Conservation (phyloP, 2,888 invertebrate species). For the Dasypogon diadema region DNA sequence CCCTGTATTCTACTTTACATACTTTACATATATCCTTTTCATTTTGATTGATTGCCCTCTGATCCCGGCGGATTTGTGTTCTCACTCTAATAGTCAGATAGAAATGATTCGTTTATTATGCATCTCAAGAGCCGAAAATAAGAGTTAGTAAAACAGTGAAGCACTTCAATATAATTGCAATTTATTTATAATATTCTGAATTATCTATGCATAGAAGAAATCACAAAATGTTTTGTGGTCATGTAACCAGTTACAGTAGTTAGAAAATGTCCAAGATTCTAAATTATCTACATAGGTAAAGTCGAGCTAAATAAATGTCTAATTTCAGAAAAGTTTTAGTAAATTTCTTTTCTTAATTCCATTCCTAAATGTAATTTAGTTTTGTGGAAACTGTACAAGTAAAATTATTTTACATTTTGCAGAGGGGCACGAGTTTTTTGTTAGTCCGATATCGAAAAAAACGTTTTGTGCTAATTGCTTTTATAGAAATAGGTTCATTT, state of each 20-base stretch:
- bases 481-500: too few species aligned
- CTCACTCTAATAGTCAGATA: too few species aligned
- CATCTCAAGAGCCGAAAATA: too few species aligned
- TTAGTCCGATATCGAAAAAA: too few species aligned
- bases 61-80: too few species aligned
- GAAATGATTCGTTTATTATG: too few species aligned
- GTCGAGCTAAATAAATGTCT: conserved; percentile 28
- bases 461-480: too few species aligned
- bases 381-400: conserved; percentile 26
- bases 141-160: too few species aligned
- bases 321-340: conserved; percentile 1
- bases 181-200: conserved; percentile 25
- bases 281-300: conserved; percentile 35
- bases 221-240: conserved; percentile 33
- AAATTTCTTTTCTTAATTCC: neutral
- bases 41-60: too few species aligned
- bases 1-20: too few species aligned
- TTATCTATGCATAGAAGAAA: conserved; percentile 36
- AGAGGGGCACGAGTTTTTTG: too few species aligned
- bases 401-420: neutral
- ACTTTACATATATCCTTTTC: too few species aligned
- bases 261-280: conserved; percentile 36
- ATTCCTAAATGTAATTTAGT: neutral
- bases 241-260: conserved; percentile 9
- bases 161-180: conserved; percentile 30